Base-by-base conservation (phyloP, 2,113 vertebrate species). In the Campylomormyrus tamandua region DNA sequence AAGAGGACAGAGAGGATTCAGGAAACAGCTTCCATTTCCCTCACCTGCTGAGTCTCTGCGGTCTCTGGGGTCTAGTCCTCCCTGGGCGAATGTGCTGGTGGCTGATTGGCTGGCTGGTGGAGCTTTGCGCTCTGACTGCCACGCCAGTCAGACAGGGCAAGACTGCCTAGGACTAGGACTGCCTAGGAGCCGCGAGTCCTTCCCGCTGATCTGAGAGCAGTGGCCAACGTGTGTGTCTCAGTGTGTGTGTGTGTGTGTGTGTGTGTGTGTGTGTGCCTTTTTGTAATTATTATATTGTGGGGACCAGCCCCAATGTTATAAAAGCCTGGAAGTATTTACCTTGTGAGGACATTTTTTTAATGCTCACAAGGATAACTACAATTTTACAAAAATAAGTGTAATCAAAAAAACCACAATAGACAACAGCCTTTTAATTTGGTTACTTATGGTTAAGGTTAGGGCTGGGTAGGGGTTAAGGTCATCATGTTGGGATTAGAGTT, bases 51-150 rank as follows among this genome's bases (percentile, higher is more conserved):
- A 21, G 74, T 52, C 45, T 50, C 31, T 84, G 62, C 53, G 35
- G 74, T 46, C 74, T 31, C 83, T 87, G 83, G 90, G 45, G 45
- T 27, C 45, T 6, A 39, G 6, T 45, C 24, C 50, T 52, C 10
- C 46, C 45, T 83, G 86, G 52, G 45, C 89, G 89, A 90, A 89
- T 89, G 3, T 35, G 46, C 48, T 83, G 90, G 89, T 8, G 84
- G 92, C 27, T 89, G 91, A 92, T 13, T 53, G 27, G 11, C 19
- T n/a, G 27, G 31, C n/a, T n/a, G 27, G 0, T 31, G 50, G 42
- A 84, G 21, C 42, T 70, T 31, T 31, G 10, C n/a, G 3, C 62
- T 70, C 9, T 13, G 9, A 31, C 27, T 70, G 62, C 62, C 3
- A 3, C n/a, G 9, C n/a, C n/a, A 27, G n/a, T 27, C 9, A 3